Percentiles rank a stretch among this genome's conserved stretches.
phyloP scores from a whole-genome alignment of 2,113 vertebrate genomes.

The Cheirogaleus medius region DNA sequence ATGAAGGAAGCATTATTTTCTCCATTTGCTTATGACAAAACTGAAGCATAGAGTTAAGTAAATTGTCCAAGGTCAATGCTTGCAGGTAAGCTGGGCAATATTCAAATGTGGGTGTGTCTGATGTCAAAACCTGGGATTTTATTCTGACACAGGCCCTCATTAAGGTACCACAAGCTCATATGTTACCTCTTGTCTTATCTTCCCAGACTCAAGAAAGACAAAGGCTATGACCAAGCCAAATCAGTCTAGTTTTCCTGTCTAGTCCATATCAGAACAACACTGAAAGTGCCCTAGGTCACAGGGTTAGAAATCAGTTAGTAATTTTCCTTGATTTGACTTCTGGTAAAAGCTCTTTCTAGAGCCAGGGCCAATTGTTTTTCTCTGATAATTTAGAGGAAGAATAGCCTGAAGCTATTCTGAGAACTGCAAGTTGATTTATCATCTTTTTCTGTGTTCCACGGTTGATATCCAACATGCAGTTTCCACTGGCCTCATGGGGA shows the following conservation, averaged over 20 bases:
- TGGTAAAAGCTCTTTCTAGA: slow-evolving; percentile 34
- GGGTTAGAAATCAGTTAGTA: not conserved
- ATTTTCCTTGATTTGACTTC: slow-evolving; percentile 63
- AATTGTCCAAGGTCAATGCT: not conserved
- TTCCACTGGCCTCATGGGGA: slow-evolving; percentile 38
- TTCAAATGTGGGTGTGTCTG: not conserved
- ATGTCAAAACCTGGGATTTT: not conserved
- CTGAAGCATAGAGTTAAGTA: not conserved
- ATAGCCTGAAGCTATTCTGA: slow-evolving; percentile 44
- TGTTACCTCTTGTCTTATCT: not conserved
- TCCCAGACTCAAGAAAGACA: slow-evolving; percentile 10
- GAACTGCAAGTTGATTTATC: slow-evolving; percentile 60
- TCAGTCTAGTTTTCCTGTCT: not conserved
- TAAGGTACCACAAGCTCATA: not conserved
- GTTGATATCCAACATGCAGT: slow-evolving; percentile 38
- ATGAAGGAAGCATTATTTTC: not conserved
- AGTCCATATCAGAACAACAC: not conserved
- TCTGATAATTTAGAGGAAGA: slow-evolving; percentile 43
- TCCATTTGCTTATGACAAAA: not conserved
- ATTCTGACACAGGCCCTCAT: not conserved
- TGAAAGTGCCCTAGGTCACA: not conserved
- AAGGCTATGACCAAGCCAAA: not conserved
- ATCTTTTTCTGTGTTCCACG: slow-evolving; percentile 51
- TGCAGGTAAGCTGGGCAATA: not conserved
- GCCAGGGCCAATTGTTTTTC: slow-evolving; percentile 40